Percentiles rank a stretch among this genome's conserved stretches.
These are phyloP conservation scores for Pipa parva DNA, from an alignment of 2,113 vertebrate genomes.

Conservation along the genomic window DNA sequence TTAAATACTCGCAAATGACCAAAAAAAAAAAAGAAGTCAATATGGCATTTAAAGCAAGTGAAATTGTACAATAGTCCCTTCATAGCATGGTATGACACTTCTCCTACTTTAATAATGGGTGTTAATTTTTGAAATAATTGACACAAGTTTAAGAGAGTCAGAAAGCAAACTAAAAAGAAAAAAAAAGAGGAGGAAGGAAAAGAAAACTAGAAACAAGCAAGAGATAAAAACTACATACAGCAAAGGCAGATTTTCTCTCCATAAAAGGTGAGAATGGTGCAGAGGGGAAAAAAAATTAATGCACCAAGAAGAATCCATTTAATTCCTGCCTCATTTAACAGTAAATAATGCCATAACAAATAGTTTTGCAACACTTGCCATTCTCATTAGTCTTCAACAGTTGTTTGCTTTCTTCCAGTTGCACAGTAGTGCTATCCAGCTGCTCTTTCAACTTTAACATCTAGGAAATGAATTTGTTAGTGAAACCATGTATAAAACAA, in stretches of 20 bases:
- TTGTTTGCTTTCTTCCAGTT: constrained; percentile 40
- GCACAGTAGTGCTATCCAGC: constrained; percentile 28
- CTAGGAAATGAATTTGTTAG: constrained; percentile 16
- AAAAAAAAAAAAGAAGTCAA: background rate
- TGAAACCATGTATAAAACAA: background rate
- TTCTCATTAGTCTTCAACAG: constrained; percentile 43
- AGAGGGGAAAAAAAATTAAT: background rate
- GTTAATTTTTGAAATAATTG: too few species aligned
- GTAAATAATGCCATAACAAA: background rate
- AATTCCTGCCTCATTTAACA: constrained; percentile 9
- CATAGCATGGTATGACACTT: too few species aligned
- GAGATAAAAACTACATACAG: too few species aligned
- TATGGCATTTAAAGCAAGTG: background rate
- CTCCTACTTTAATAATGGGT: too few species aligned
- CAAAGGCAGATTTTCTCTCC: too few species aligned
- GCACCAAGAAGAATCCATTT: background rate
- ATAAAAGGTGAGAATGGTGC: too few species aligned
- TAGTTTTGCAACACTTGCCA: constrained; percentile 30
- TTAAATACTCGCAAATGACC: too few species aligned
- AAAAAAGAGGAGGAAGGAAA: background rate
- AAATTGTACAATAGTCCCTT: too few species aligned
- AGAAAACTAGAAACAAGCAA: background rate
- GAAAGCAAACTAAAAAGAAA: background rate
- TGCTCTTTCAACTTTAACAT: constrained; percentile 44
- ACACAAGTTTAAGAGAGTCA: too few species aligned